Base-by-base conservation (phyloP, 2,797 vertebrate species). In the Todus mexicanus region DNA sequence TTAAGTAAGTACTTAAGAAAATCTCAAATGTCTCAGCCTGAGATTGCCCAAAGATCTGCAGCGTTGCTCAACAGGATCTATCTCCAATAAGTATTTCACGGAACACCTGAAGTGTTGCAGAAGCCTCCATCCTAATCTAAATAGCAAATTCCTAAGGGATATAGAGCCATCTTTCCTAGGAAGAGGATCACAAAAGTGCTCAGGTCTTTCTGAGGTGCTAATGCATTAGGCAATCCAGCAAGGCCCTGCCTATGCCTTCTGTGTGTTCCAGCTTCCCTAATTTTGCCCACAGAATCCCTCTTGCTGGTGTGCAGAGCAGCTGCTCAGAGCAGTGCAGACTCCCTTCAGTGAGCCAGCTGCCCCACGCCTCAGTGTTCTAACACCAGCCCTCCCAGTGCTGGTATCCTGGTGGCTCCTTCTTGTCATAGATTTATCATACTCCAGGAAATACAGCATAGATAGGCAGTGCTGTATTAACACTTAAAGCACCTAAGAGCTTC, bases 1-100 rank as follows among this genome's bases (percentile, higher is more conserved):
- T 94, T 89, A 90, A 86, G 20, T 42, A 72, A 87, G 9, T 80
- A 76, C 53, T 68, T 74, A n/a, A 88, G 53, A 91, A 91, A 94
- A 73, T 20, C 18, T 73, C 56, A 35, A 84, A 60, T 18, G 56
- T 56, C 53, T 89, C 84, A 84, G 31, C n/a, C 3, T 1, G 47
- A 91, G 38, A 63, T 56, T 59, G 73, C 60, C 56, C 51, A 26
- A 56, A 91, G 43, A 43, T 68, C 76, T 90, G 68, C 45, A 51
- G 65, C 21, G 8, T 51, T 1, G 4, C 38, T 82, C 76, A 50
- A 29, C 35, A 76, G 40, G 45, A 68, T 57, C 29, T 43, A 13
- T 35, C 51, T 84, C 42, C 71, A 84, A 40, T 10, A 78, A 43
- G 37, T 37, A 65, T 65, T 84, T 63, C 10, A 12, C 47, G 29